These are phyloP conservation scores for Falco berigora DNA, from an alignment of 2,797 vertebrate species.

Conservation along the genomic window DNA sequence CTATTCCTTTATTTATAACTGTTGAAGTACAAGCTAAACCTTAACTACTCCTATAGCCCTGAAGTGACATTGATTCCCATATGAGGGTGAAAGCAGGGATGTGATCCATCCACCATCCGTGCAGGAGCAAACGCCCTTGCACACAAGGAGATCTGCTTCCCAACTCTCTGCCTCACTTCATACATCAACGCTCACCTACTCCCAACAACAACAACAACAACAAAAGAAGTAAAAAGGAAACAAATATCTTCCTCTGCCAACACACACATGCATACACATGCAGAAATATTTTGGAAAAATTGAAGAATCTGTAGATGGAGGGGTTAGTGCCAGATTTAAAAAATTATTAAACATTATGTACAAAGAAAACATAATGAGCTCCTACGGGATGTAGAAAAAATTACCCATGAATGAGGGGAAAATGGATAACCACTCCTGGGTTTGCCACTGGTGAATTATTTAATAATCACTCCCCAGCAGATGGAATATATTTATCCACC, in stretches of 20 bases:
- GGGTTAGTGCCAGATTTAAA: neutral
- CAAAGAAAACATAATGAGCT: slow-evolving; percentile 53
- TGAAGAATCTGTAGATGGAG: neutral
- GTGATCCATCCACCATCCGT: neutral
- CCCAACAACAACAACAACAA: neutral
- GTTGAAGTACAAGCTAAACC: neutral
- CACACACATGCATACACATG: neutral
- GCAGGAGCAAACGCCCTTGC: neutral
- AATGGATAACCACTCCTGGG: slow-evolving; percentile 45
- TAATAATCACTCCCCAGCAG: slow-evolving; percentile 61
- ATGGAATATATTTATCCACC: slow-evolving; percentile 51
- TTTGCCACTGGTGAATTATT: slow-evolving; percentile 60
- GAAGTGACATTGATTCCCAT: neutral
- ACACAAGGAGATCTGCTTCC: neutral
- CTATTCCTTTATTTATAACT: neutral
- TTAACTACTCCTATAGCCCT: neutral
- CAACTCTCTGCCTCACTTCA: neutral
- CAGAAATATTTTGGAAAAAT: neutral
- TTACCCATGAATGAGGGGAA: slow-evolving; percentile 28
- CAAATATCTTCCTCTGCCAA: neutral
- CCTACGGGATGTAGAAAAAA: slow-evolving; percentile 42
- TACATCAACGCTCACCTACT: neutral
- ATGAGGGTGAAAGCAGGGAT: neutral
- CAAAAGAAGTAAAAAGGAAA: neutral
- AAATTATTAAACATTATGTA: slow-evolving; percentile 45